Percentiles rank a stretch among this genome's conserved stretches.
These are phyloP conservation scores for Mesoclemmys tuberculata DNA, from an alignment of 2,113 vertebrate genomes.

Conservation along the genomic window DNA sequence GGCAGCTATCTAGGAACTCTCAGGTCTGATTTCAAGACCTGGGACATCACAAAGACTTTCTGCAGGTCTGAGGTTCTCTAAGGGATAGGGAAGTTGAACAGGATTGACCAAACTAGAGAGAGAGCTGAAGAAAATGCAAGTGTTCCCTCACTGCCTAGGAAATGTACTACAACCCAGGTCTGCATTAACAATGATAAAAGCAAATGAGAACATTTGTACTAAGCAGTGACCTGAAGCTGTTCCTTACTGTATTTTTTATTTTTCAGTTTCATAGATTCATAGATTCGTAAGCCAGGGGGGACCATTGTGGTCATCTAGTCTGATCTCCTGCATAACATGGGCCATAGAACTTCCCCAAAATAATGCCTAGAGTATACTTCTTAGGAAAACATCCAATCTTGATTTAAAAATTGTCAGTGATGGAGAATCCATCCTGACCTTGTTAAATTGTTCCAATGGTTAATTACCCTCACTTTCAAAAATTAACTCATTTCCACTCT, in stretches of 20 bases:
- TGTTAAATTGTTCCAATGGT: too few species aligned
- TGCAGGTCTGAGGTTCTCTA: neutral
- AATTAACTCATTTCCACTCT: too few species aligned
- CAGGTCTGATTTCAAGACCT: neutral
- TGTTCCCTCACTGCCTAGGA: neutral
- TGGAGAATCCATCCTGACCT: too few species aligned
- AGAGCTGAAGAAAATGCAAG: neutral
- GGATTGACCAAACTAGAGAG: neutral
- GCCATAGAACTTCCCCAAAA: too few species aligned
- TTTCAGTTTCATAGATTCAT: too few species aligned
- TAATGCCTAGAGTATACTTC: neutral
- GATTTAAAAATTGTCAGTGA: too few species aligned
- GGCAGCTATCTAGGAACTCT: too few species aligned
- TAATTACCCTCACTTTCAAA: too few species aligned
- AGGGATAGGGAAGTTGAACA: neutral
- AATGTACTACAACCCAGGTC: accelerated
- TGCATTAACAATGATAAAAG: neutral
- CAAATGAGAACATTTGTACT: neutral
- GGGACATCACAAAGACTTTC: neutral
- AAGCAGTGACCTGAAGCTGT: neutral
- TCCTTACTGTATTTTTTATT: too few species aligned
- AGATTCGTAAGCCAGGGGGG: neutral
- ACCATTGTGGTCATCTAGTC: neutral
- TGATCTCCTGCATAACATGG: neutral
- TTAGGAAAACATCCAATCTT: too few species aligned